phyloP scores from a whole-genome alignment of 1,140 invertebrate genomes.

The Drosophila pandora region DNA sequence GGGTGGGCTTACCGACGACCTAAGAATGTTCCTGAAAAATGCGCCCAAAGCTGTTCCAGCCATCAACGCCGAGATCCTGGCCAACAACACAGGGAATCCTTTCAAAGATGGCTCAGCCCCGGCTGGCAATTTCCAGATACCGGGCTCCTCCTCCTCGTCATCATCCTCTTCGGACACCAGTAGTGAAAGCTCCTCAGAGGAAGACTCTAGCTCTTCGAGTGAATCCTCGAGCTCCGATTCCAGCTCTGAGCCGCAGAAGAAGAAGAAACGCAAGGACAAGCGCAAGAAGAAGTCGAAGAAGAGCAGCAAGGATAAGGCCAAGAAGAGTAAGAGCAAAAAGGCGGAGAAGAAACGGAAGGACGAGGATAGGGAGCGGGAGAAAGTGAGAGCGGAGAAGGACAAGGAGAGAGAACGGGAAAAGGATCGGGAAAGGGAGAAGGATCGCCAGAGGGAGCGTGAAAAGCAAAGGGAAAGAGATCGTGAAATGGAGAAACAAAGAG shows the following conservation, averaged over 20 bases:
- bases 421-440: constrained; percentile 27
- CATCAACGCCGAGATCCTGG: constrained; percentile 73
- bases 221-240: constrained; percentile 41
- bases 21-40: constrained; percentile 95
- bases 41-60: constrained; percentile 87
- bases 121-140: neutral
- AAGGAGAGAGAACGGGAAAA: constrained; percentile 40
- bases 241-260: constrained; percentile 40
- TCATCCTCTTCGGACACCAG: constrained; percentile 27
- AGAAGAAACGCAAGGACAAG: constrained; percentile 53
- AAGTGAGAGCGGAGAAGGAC: constrained; percentile 9
- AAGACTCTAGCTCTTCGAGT: constrained; percentile 39
- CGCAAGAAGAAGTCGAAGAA: constrained; percentile 52
- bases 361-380: constrained; percentile 32
- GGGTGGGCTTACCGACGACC: constrained; percentile 97
- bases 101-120: constrained; percentile 47
- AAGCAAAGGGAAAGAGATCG: constrained; percentile 35
- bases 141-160: constrained; percentile 8
- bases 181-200: constrained; percentile 37
- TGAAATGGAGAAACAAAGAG: constrained; percentile 18
- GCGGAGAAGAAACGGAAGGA: constrained; percentile 35
- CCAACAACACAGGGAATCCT: constrained; percentile 46
- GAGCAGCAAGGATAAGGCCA: constrained; percentile 17
- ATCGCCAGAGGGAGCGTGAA: constrained; percentile 24
- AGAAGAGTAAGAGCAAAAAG: constrained; percentile 47